phyloP scores from a whole-genome alignment of 2,888 invertebrate species.

The Icerya purchasi region DNA sequence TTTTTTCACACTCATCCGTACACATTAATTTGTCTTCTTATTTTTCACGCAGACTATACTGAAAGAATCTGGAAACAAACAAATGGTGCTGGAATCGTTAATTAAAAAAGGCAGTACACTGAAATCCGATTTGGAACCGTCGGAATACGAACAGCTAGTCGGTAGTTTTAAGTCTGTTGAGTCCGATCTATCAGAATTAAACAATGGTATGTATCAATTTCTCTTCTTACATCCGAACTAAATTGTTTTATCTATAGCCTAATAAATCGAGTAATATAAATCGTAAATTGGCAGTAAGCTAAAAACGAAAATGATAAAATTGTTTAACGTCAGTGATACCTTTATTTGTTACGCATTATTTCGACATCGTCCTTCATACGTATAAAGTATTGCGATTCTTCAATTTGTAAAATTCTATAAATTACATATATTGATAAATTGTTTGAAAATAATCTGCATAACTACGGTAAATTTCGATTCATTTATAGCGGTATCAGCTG shows the following conservation, averaged over 20 bases:
- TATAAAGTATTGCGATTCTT: no score
- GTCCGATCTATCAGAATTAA: slow-evolving; percentile 11
- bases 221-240: not conserved
- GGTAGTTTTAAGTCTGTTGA: slow-evolving; percentile 12
- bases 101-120: slow-evolving; percentile 29
- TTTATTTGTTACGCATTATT: no score
- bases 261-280: no score
- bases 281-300: no score
- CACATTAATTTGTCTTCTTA: not conserved
- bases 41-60: slow-evolving; percentile 38
- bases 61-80: slow-evolving; percentile 68
- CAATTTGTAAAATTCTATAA: no score
- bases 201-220: slow-evolving; percentile 9
- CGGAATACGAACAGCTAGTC: slow-evolving; percentile 52
- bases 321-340: no score
- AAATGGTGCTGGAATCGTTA: slow-evolving; percentile 34
- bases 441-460: no score
- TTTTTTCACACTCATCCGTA: not conserved
- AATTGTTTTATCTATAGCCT: slow-evolving; percentile 5
- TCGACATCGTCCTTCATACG: no score
- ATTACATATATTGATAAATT: no score
- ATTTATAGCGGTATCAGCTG: slow-evolving; percentile 5
- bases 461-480: not conserved
- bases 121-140: slow-evolving; percentile 62
- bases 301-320: no score